Evolutionary conservation across 2,888 invertebrate species (phyloP).

Genomic region (Lasioglossum pauxillum): DNA sequence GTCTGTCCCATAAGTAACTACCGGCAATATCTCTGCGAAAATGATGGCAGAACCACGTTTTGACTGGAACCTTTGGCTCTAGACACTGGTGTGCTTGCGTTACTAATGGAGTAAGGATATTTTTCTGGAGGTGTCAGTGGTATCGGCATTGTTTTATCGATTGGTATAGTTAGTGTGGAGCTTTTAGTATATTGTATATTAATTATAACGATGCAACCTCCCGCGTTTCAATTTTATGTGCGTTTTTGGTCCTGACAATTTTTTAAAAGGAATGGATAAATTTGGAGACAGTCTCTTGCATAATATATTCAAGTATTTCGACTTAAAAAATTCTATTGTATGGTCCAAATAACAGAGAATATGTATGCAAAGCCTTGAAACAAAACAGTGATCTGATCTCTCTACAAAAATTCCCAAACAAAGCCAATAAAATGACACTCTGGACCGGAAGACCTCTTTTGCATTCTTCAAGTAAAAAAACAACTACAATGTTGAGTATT

Average conservation of each 20-base stretch:
- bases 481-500: no score
- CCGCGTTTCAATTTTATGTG: no score
- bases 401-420: no score
- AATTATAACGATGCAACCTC: no score
- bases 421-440: no score
- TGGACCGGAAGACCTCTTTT: no score
- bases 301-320: background rate
- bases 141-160: background rate
- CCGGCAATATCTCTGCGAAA: background rate
- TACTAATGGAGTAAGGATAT: background rate
- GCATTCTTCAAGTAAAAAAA: no score
- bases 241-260: no score
- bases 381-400: no score
- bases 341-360: background rate
- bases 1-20: background rate
- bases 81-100: background rate
- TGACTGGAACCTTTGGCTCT: background rate
- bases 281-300: no score
- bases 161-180: background rate
- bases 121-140: background rate
- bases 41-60: background rate
- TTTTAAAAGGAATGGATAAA: no score
- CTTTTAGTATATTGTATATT: no score
- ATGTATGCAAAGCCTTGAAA: background rate
- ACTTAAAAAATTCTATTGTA: background rate